Evolutionary conservation across 2,113 vertebrate genomes (phyloP).

Genomic region (Chaetorhynchus papuensis): DNA sequence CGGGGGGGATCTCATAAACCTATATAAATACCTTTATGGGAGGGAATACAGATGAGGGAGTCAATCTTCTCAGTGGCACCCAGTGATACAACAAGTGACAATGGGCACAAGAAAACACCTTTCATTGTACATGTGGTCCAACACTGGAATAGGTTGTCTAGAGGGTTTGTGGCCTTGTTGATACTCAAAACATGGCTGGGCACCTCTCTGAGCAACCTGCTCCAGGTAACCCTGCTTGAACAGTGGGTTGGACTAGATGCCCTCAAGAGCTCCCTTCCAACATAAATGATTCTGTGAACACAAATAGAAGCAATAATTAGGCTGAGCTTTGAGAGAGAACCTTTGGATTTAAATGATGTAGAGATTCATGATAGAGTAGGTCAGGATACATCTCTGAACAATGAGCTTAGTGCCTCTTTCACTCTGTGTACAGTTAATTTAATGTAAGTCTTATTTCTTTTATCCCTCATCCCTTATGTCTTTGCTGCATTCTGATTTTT

Average conservation of each 20-base stretch:
- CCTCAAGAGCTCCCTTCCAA: background rate
- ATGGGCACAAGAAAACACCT: background rate
- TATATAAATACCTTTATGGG: background rate
- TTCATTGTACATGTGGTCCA: background rate
- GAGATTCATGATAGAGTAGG: background rate
- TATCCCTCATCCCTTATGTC: conserved; percentile 31
- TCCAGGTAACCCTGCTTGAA: background rate
- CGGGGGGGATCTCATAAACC: background rate
- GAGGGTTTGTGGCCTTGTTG: background rate
- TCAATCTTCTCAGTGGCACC: background rate
- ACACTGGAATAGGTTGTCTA: background rate
- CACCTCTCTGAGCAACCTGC: background rate
- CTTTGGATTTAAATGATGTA: background rate
- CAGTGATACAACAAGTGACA: background rate
- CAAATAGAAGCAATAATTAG: background rate
- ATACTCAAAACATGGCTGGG: background rate
- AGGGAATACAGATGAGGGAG: background rate
- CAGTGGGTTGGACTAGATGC: background rate
- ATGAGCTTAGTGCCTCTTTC: background rate
- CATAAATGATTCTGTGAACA: background rate
- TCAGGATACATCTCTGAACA: background rate
- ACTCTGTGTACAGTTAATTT: conserved; percentile 35
- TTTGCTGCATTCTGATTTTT: conserved; percentile 38
- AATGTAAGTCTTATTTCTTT: conserved; percentile 55
- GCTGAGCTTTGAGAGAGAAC: background rate